phyloP scores from a whole-genome alignment of 2,888 invertebrate genomes.

The Patella pellucida region DNA sequence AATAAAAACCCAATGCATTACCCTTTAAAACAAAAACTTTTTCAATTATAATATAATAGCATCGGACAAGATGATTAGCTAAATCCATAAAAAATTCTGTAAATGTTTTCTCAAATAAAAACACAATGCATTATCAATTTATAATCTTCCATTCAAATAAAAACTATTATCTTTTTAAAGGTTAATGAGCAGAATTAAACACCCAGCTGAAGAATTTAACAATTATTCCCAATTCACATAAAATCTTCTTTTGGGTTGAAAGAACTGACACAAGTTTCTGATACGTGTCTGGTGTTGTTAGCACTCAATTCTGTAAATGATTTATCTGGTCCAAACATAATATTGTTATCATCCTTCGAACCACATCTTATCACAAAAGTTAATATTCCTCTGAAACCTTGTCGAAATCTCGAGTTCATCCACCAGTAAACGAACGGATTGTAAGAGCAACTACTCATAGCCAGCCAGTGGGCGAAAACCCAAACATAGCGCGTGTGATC shows the following conservation, averaged over 20 bases:
- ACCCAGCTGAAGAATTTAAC: too few species aligned
- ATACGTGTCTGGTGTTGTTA: neutral
- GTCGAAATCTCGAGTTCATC: conserved; percentile 85
- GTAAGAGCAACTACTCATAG: conserved; percentile 98
- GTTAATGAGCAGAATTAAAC: too few species aligned
- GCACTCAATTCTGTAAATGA: neutral
- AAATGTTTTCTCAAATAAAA: too few species aligned
- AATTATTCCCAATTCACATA: neutral
- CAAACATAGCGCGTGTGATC: conserved; percentile 42
- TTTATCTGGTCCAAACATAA: neutral
- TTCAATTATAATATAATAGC: too few species aligned
- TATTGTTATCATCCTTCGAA: conserved; percentile 1
- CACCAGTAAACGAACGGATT: conserved; percentile 95
- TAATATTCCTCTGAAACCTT: conserved; percentile 28
- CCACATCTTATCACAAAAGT: neutral
- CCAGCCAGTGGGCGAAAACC: conserved; percentile 79
- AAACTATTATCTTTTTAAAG: too few species aligned
- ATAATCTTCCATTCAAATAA: too few species aligned
- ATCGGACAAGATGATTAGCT: too few species aligned
- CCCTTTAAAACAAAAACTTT: too few species aligned
- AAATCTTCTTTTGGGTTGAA: neutral
- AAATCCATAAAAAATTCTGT: too few species aligned
- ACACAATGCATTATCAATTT: too few species aligned
- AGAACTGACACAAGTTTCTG: neutral
- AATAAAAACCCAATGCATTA: too few species aligned